Percentiles rank a stretch among this genome's conserved stretches.
These are phyloP conservation scores for Mormyrus iriodes DNA, from an alignment of 2,113 vertebrate species.

Conservation along the genomic window DNA sequence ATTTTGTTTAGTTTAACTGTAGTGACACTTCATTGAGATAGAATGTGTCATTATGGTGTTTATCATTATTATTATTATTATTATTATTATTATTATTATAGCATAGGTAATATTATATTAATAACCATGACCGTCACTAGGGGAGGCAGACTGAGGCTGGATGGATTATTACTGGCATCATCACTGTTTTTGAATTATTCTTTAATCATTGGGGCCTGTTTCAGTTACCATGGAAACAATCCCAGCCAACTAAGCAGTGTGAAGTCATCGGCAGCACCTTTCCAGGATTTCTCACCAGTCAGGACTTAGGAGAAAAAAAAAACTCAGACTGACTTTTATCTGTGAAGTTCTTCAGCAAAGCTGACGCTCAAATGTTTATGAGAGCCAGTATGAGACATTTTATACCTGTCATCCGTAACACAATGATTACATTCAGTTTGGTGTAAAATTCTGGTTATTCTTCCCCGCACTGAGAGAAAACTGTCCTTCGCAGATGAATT, in stretches of 20 bases:
- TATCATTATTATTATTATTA: background rate
- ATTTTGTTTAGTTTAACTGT: background rate
- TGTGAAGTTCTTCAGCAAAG: background rate
- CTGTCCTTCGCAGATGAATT: background rate
- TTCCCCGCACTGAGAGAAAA: background rate
- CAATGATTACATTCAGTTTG: background rate
- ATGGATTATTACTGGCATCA: background rate
- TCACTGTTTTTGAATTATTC: background rate
- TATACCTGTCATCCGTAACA: background rate
- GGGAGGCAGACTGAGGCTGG: background rate
- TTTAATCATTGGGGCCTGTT: background rate
- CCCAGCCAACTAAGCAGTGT: background rate
- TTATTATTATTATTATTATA: background rate
- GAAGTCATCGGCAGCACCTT: background rate
- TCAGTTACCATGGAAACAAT: conserved; percentile 10
- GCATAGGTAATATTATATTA: background rate
- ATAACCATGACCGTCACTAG: background rate
- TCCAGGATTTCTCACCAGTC: background rate
- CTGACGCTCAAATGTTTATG: background rate
- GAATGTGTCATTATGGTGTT: background rate
- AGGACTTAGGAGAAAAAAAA: background rate
- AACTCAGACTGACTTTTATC: background rate
- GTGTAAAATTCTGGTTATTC: background rate
- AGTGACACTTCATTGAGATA: background rate
- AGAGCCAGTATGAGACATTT: background rate